These are phyloP conservation scores for Microctonus hyperodae DNA, from an alignment of 2,888 invertebrate genomes.

Conservation along the genomic window DNA sequence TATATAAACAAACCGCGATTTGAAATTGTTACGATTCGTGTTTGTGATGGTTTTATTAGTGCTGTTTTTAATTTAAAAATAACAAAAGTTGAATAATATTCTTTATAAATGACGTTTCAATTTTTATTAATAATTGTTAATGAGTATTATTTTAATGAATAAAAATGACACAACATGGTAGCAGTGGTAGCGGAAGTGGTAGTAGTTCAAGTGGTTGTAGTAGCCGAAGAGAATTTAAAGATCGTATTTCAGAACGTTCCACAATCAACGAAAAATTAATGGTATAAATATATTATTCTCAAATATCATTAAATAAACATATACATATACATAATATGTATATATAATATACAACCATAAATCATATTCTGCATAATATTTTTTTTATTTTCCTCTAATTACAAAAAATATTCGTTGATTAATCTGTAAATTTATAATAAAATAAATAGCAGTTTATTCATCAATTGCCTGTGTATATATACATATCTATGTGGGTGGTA, in stretches of 20 bases:
- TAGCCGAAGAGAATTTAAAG: slow-evolving; percentile 47
- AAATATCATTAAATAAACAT: too few species aligned
- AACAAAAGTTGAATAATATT: not conserved
- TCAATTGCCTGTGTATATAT: not conserved
- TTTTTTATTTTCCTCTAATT: not conserved
- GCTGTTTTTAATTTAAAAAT: not conserved
- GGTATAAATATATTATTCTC: slow-evolving; percentile 41
- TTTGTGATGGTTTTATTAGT: not conserved
- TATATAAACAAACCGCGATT: too few species aligned
- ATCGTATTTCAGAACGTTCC: slow-evolving; percentile 38
- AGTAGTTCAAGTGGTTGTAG: slow-evolving; percentile 52
- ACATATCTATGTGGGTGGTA: not conserved
- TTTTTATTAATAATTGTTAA: slow-evolving; percentile 2
- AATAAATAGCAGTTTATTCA: not conserved
- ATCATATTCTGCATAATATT: not conserved
- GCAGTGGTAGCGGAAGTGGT: slow-evolving; percentile 53
- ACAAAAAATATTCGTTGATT: not conserved
- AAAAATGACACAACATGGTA: slow-evolving; percentile 54
- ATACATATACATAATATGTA: not conserved
- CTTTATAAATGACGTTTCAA: slow-evolving; percentile 16
- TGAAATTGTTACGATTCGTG: not conserved
- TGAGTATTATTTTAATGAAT: not conserved
- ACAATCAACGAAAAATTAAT: slow-evolving; percentile 50
- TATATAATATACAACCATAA: not conserved
- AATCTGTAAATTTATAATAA: not conserved